phyloP scores from a whole-genome alignment of 2,113 vertebrate species.

The Dissostichus mawsoni region DNA sequence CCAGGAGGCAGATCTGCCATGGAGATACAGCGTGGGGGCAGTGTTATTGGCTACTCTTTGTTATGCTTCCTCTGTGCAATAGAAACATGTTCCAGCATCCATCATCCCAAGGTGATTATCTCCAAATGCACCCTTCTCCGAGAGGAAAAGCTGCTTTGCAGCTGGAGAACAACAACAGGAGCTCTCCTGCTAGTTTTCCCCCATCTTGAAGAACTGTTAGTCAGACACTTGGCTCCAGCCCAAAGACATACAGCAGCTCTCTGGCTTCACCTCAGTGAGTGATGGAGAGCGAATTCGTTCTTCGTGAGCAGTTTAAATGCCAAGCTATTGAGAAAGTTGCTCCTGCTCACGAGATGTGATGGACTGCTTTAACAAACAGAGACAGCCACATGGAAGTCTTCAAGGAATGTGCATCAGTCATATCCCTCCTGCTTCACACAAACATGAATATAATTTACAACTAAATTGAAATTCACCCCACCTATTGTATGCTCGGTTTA shows the following conservation, averaged over 20 bases:
- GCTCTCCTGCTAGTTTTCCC: constrained; percentile 31
- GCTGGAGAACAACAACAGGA: constrained; percentile 54
- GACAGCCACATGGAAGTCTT: constrained; percentile 13
- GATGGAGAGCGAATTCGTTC: constrained; percentile 45
- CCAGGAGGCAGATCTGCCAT: constrained; percentile 48
- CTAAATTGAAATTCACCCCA: constrained; percentile 26
- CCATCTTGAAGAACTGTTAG: constrained; percentile 63
- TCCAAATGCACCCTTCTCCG: constrained; percentile 55
- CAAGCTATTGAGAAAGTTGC: constrained; percentile 23
- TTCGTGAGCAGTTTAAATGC: constrained; percentile 64
- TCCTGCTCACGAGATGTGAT: constrained; percentile 25
- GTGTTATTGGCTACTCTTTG: constrained; percentile 56
- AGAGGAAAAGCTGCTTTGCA: constrained; percentile 54
- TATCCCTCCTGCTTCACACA: constrained; percentile 34
- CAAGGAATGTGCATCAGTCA: constrained; percentile 41
- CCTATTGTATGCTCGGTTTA: neutral
- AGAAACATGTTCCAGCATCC: constrained; percentile 54
- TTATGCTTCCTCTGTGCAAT: constrained; percentile 57
- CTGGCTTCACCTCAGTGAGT: constrained; percentile 55
- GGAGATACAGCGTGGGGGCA: constrained; percentile 20
- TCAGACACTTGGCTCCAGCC: constrained; percentile 66
- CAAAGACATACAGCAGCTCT: constrained; percentile 41
- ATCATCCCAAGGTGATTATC: constrained; percentile 71
- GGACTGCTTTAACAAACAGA: constrained; percentile 36
- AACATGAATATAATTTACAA: constrained; percentile 33